A percentile compares a stretch with the other conserved stretches of the same genome.
Conservation (phyloP, 2,888 invertebrate genomes). For the Dryomyza anilis region DNA sequence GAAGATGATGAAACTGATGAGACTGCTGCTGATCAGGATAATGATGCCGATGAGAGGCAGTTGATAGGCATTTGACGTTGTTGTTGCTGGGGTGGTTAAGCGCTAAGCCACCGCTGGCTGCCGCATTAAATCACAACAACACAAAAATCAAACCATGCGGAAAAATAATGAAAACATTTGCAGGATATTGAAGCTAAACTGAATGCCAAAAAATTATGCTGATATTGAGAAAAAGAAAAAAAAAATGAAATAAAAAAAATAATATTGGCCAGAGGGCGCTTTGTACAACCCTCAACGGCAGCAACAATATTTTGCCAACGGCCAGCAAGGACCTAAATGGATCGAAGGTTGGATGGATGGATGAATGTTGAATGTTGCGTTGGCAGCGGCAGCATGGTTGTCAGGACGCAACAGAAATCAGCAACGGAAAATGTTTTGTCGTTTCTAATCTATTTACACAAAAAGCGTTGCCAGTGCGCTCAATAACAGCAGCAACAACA, state of each 20-base stretch:
- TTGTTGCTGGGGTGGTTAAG: slow-evolving; percentile 7
- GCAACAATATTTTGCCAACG: slow-evolving; percentile 10
- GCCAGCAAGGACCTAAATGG: slow-evolving; percentile 5
- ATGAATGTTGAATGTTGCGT: not conserved
- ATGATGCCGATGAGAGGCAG: too few relatives aligned
- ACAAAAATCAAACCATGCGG: slow-evolving; percentile 56
- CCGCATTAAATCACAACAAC: slow-evolving; percentile 29
- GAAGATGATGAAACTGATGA: too few relatives aligned
- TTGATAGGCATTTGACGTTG: too few relatives aligned
- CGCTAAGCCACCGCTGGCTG: slow-evolving; percentile 28
- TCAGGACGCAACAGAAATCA: slow-evolving; percentile 21
- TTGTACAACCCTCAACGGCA: slow-evolving; percentile 19
- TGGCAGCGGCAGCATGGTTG: not conserved
- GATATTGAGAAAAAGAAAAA: not conserved
- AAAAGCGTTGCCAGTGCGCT: slow-evolving; percentile 14
- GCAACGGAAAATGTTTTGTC: slow-evolving; percentile 53
- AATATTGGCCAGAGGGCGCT: slow-evolving; percentile 14
- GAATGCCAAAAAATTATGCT: slow-evolving; percentile 31
- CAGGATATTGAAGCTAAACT: slow-evolving; percentile 52
- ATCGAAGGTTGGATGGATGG: not conserved
- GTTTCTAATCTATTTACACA: slow-evolving; percentile 57
- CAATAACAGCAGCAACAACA: slow-evolving; percentile 14
- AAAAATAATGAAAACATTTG: slow-evolving; percentile 58
- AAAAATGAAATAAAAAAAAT: slow-evolving; percentile 6
- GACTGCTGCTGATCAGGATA: slow-evolving; percentile 23